Conservation (phyloP, 2,113 vertebrate species). For the Agelaius tricolor region DNA sequence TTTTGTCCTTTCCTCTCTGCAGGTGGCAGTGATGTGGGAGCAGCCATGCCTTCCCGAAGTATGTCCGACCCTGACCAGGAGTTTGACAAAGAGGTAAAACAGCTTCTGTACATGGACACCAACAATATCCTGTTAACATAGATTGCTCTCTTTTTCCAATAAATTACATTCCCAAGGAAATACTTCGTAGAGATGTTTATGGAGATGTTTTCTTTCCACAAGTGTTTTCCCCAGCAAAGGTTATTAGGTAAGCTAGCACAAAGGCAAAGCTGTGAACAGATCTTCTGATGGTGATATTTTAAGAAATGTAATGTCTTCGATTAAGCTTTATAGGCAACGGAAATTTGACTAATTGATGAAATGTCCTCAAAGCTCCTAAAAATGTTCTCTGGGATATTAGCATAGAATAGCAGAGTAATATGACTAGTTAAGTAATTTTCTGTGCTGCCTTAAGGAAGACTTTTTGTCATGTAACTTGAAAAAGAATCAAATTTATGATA, state of each 20-base stretch:
- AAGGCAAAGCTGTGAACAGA: neutral
- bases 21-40: slow-evolving; percentile 82
- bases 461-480: neutral
- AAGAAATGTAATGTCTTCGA: neutral
- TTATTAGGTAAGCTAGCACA: neutral
- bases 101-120: neutral
- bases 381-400: slow-evolving; percentile 50
- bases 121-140: fast-evolving
- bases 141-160: neutral
- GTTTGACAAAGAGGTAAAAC: slow-evolving; percentile 89
- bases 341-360: slow-evolving; percentile 58
- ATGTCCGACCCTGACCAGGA: slow-evolving; percentile 89
- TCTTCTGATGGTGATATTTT: slow-evolving; percentile 12
- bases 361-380: slow-evolving; percentile 46
- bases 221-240: neutral
- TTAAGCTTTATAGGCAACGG: slow-evolving; percentile 15
- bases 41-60: slow-evolving; percentile 81
- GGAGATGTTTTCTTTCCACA: neutral
- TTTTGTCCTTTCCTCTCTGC: neutral
- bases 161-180: neutral
- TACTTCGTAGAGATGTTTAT: neutral
- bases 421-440: slow-evolving; percentile 19
- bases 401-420: slow-evolving; percentile 32
- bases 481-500: neutral
- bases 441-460: slow-evolving; percentile 29